Conservation (phyloP, 2,113 vertebrate species). For the Eudyptes chrysolophus region DNA sequence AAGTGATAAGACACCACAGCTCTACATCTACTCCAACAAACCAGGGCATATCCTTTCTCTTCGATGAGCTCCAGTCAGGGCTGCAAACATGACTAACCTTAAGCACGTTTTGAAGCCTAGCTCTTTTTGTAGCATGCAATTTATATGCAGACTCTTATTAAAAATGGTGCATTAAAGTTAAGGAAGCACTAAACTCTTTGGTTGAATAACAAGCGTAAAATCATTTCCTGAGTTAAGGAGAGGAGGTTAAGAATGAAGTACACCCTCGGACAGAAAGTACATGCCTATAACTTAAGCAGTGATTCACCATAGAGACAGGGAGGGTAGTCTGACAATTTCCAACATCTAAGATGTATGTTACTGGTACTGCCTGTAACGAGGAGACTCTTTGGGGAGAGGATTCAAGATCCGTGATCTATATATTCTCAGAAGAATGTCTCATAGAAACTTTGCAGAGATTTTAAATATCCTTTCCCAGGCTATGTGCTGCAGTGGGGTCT, state of each 20-base stretch:
- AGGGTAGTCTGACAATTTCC: not conserved
- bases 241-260: not conserved
- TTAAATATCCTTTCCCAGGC: not conserved
- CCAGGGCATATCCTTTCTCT: not conserved
- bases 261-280: not conserved
- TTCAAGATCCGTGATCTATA: not conserved
- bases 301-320: not conserved
- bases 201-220: not conserved
- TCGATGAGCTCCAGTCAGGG: not conserved
- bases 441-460: not conserved
- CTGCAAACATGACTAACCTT: not conserved
- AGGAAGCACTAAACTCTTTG: not conserved
- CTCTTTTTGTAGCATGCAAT: not conserved
- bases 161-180: not conserved
- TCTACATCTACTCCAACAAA: not conserved
- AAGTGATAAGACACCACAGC: not conserved
- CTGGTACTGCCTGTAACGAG: not conserved
- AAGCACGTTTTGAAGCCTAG: rapidly evolving
- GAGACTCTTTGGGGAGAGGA: not conserved
- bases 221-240: not conserved
- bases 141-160: not conserved
- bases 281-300: not conserved
- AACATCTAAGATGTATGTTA: not conserved
- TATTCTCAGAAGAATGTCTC: not conserved
- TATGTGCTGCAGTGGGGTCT: not conserved